Conservation (phyloP, 2,888 invertebrate species). For the Zhuqinia jingwanae region DNA sequence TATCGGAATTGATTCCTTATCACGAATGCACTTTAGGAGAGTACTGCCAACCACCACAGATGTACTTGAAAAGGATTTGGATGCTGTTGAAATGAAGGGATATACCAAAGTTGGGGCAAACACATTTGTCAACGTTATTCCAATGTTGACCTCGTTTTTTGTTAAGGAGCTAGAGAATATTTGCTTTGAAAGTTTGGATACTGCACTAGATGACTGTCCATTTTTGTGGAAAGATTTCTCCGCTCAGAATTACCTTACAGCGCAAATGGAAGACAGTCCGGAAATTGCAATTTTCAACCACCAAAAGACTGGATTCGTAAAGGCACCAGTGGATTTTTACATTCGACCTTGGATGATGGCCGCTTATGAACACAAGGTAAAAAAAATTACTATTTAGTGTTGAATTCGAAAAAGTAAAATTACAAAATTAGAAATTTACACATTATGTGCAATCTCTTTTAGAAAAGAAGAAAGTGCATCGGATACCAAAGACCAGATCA, state of each 20-base stretch:
- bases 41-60: neutral
- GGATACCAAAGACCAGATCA: conserved; percentile 73
- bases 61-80: neutral
- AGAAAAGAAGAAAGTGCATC: conserved; percentile 65
- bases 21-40: conserved; percentile 4
- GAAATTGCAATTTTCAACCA: conserved; percentile 89
- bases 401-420: neutral
- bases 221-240: conserved; percentile 90
- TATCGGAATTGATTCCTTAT: conserved; percentile 6
- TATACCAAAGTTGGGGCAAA: conserved; percentile 85
- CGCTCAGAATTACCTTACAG: conserved; percentile 80
- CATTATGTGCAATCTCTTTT: neutral
- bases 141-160: conserved; percentile 87
- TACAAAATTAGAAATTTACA: neutral
- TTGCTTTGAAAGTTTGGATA: conserved; percentile 76
- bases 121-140: conserved; percentile 94
- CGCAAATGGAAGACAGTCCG: conserved; percentile 85
- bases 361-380: neutral
- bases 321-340: conserved; percentile 91
- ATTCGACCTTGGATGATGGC: conserved; percentile 87
- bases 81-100: conserved; percentile 61
- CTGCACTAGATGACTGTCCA: conserved; percentile 86
- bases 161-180: conserved; percentile 70
- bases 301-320: conserved; percentile 86
- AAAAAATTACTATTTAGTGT: neutral